A percentile compares a stretch with the other conserved stretches of the same genome.
Conservation (phyloP, 2,113 vertebrate species). For the Orthonyx spaldingii region DNA sequence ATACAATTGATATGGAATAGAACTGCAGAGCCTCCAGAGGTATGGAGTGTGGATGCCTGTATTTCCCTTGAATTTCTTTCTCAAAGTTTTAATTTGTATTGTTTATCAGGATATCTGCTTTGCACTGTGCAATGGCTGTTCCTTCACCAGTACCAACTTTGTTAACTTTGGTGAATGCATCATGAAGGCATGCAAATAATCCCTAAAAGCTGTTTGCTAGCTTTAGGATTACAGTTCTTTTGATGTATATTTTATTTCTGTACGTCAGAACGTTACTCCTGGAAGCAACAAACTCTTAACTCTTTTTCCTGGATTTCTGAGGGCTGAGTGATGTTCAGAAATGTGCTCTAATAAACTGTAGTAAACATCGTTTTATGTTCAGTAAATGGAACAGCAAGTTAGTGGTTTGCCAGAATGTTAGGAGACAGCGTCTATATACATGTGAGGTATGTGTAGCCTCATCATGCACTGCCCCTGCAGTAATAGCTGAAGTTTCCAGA, state of each 20-base stretch:
- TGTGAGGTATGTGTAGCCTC: neutral
- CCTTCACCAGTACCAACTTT: neutral
- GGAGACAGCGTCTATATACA: rapidly evolving
- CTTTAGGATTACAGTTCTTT: neutral
- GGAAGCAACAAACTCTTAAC: neutral
- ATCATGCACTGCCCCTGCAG: neutral
- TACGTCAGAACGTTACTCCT: neutral
- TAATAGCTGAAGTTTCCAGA: neutral
- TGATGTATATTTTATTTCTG: neutral
- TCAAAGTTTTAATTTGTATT: neutral
- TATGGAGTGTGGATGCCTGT: neutral
- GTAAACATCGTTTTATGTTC: neutral
- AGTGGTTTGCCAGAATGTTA: neutral
- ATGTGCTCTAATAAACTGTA: neutral
- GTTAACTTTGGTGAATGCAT: neutral
- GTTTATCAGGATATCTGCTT: neutral
- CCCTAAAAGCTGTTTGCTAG: neutral
- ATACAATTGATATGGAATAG: neutral
- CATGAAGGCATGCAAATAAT: neutral
- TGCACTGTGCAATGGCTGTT: neutral
- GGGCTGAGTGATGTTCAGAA: neutral
- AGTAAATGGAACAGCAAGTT: neutral
- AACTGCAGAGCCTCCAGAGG: neutral
- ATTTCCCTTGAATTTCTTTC: neutral
- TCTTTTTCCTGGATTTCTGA: neutral